These are phyloP conservation scores for Acanthurus lineatus DNA, from an alignment of 2,797 vertebrate genomes.

Conservation along the genomic window DNA sequence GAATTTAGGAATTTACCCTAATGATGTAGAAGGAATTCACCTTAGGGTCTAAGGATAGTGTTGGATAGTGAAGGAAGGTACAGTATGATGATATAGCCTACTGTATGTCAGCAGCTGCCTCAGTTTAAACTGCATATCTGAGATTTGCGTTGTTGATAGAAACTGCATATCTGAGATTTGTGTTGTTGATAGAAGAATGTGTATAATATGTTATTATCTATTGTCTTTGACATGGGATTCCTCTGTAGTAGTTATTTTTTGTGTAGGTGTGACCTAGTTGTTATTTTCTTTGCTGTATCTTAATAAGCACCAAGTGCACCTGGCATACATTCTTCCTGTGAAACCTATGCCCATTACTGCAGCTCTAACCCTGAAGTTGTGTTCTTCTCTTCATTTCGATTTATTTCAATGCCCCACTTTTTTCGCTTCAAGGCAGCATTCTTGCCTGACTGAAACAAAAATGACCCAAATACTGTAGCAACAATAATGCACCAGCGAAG, in stretches of 20 bases:
- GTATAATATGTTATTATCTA: not conserved
- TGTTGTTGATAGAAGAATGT: not conserved
- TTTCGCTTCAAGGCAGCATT: conserved; percentile 47
- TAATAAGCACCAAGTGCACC: conserved; percentile 46
- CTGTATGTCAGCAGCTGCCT: conserved; percentile 4
- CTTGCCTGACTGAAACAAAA: conserved; percentile 43
- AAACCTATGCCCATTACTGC: conserved; percentile 38
- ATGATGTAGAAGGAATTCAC: conserved; percentile 70
- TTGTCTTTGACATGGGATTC: conserved; percentile 23
- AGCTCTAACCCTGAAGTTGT: conserved; percentile 43
- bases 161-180: conserved; percentile 3
- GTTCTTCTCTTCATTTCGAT: conserved; percentile 28
- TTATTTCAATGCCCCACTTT: conserved; percentile 59
- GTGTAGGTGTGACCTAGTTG: conserved; percentile 46
- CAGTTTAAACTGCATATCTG: conserved; percentile 9
- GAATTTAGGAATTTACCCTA: conserved; percentile 73
- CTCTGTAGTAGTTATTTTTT: conserved; percentile 20
- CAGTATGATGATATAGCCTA: conserved; percentile 42
- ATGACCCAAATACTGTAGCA: conserved; percentile 53
- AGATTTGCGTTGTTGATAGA: too few relatives aligned
- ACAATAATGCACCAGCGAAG: conserved; percentile 45
- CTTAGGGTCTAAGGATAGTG: conserved; percentile 43
- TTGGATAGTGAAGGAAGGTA: conserved; percentile 43
- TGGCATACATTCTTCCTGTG: conserved; percentile 40
- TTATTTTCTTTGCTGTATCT: conserved; percentile 41